Base-by-base conservation (phyloP, 2,888 invertebrate species). In the Lithodes maja region DNA sequence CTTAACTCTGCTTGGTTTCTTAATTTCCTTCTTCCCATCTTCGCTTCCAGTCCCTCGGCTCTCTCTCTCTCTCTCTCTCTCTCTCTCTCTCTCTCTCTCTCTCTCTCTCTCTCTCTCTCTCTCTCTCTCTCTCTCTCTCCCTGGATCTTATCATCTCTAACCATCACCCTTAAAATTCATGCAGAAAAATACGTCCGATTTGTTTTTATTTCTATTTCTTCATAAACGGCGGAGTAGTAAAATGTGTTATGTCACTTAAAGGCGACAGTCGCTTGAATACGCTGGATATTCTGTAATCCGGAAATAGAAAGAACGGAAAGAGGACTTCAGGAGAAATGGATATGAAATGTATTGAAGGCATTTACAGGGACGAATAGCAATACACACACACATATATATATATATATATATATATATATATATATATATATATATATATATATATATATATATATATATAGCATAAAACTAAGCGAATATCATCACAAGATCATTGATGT, bases 341-440 rank as follows among this genome's bases (percentile, higher is more conserved):
- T 61, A 61, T 61, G 61, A 12, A 7, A 61, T 61, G 61, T 5
- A 12, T 61, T 61, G 61, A 61, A 12, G 61, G 12, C 12, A 61
- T 61, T 7, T 5, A 12, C 61, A 61, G 33, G 33, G 5, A 12
- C 61, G 12, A 61, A 12, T 12, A 7, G 61, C 7, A 61, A 12
- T 1, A 7, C 61, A 12, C 61, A 12, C 74, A 12, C 2, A 15
- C 53, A 71, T 7, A 7, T 17, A 83, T 17, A 69, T n/a, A 52
- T 69, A 69, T 53, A 69, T n/a, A 52, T 69, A 69, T 53, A 79
- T 53, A 79, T 53, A 80, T 12, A 49, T 53, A 54, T 53, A 49
- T 53, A 80, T 15, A 54, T 5, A 80, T 53, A 74, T n/a, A 74
- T 53, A 50, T 53, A 12, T 50, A 50, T 54, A 83, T 33, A 33